Evolutionary conservation across 2,888 invertebrate genomes (phyloP).

Genomic region (Tridacna gigas): DNA sequence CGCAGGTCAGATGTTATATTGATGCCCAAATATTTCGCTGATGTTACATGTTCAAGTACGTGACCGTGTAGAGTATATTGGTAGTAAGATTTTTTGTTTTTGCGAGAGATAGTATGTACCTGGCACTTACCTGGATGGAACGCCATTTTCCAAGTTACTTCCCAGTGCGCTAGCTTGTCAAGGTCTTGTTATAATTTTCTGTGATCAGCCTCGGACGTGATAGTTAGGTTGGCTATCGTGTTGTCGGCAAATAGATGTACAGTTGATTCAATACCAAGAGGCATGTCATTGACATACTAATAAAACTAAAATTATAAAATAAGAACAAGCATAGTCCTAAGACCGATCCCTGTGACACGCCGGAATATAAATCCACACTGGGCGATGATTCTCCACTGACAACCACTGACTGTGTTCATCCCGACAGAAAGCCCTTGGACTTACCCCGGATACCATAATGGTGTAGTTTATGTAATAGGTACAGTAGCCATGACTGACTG

Average conservation of each 20-base stretch:
- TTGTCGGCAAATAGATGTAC: constrained; percentile 1
- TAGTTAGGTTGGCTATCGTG: not conserved
- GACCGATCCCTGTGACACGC: constrained; percentile 29
- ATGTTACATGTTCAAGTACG: constrained; percentile 7
- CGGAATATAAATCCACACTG: constrained; percentile 1
- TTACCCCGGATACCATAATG: not conserved
- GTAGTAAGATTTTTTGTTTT: not conserved
- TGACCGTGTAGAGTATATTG: constrained; percentile 8
- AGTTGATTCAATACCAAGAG: not conserved
- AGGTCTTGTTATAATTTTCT: not conserved
- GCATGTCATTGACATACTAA: constrained; percentile 19
- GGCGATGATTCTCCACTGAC: constrained; percentile 24
- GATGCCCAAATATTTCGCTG: constrained; percentile 31
- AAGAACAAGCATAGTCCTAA: too few relatives aligned
- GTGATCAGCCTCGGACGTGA: not conserved
- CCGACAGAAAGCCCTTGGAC: constrained; percentile 15
- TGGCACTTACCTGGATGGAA: constrained; percentile 10
- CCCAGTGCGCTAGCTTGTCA: constrained; percentile 10
- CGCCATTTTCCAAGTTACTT: not conserved
- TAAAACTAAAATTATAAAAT: too few relatives aligned
- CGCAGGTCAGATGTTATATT: constrained; percentile 17
- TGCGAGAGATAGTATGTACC: not conserved
- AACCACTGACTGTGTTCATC: constrained; percentile 31
- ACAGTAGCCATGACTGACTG: too few relatives aligned
- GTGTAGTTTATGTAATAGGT: not conserved